phyloP scores from a whole-genome alignment of 2,888 invertebrate genomes.

The Andrena trimmerana region DNA sequence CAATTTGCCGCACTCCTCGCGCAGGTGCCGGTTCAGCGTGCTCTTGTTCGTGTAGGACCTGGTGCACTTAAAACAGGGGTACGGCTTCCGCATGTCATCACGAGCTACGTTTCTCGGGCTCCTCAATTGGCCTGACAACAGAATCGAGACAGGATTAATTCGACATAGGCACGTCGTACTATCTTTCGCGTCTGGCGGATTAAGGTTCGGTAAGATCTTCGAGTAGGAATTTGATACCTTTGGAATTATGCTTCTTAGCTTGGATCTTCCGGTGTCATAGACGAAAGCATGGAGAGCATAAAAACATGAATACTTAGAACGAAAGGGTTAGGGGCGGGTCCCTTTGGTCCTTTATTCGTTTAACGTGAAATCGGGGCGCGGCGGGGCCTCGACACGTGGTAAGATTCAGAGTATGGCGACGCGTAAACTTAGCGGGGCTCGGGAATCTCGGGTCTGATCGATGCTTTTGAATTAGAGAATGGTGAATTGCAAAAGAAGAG shows the following conservation, averaged over 20 bases:
- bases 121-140: conserved; percentile 57
- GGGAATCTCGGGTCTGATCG: no score
- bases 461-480: background rate
- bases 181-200: conserved; percentile 9
- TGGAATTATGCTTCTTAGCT: background rate
- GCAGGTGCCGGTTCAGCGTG: conserved; percentile 86
- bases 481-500: background rate
- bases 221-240: background rate
- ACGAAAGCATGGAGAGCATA: background rate
- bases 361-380: background rate
- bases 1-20: conserved; percentile 82
- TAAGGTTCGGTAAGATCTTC: conserved; percentile 18
- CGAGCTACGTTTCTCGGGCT: background rate
- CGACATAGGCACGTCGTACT: no score
- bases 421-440: no score
- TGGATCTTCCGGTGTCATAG: background rate
- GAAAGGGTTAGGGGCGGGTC: background rate
- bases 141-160: conserved; percentile 48
- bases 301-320: background rate
- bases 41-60: conserved; percentile 87
- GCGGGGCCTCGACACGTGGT: background rate
- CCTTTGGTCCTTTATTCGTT: background rate
- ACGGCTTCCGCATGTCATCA: conserved; percentile 63
- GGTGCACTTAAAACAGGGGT: conserved; percentile 76
- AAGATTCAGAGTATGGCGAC: background rate